phyloP scores from a whole-genome alignment of 2,888 invertebrate species.

The Adelognathus sp. region DNA sequence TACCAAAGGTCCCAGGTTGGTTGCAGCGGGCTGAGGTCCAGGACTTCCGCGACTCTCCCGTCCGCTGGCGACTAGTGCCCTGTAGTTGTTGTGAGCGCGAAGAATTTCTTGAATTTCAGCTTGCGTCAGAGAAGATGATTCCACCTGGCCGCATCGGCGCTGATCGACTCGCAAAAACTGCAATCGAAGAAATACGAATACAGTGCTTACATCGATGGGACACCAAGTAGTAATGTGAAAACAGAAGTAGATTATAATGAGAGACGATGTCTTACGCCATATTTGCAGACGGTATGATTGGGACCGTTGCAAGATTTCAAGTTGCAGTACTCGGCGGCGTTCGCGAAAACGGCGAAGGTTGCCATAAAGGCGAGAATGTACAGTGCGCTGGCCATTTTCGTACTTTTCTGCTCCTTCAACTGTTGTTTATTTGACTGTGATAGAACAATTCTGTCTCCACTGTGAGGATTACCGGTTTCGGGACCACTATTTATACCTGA shows the following conservation, averaged over 20 bases:
- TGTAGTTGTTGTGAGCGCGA: slow-evolving; percentile 59
- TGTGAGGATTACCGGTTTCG: slow-evolving; percentile 14
- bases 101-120: slow-evolving; percentile 41
- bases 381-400: slow-evolving; percentile 17
- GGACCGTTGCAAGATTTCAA: background rate
- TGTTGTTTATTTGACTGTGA: background rate
- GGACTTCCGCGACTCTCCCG: slow-evolving; percentile 60
- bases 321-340: slow-evolving; percentile 41
- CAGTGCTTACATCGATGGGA: background rate
- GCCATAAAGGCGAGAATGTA: slow-evolving; percentile 6
- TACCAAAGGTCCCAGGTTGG: slow-evolving; percentile 40
- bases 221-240: background rate
- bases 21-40: slow-evolving; percentile 65
- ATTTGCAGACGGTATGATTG: slow-evolving; percentile 5
- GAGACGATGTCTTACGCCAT: slow-evolving; percentile 1
- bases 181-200: background rate
- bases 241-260: background rate
- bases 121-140: background rate
- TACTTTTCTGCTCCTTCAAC: background rate
- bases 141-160: background rate
- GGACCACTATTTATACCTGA: slow-evolving; percentile 44
- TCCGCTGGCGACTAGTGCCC: slow-evolving; percentile 62
- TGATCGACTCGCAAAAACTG: background rate
- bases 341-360: background rate
- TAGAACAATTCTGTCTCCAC: background rate